phyloP scores from a whole-genome alignment of 2,888 invertebrate species.

The Drosophila parthenogenetica region DNA sequence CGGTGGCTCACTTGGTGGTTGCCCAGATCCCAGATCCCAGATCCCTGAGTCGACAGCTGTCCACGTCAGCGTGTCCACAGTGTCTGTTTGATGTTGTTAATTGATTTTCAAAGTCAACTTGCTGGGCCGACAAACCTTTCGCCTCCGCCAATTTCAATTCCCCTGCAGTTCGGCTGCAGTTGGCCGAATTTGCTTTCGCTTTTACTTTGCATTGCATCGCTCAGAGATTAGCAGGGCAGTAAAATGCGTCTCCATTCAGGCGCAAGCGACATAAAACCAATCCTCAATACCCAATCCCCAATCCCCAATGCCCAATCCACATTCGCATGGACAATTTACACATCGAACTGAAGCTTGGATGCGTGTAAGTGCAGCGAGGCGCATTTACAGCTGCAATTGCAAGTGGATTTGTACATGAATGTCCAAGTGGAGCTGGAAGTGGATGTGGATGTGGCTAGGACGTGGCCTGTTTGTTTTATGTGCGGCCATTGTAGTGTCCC shows the following conservation, averaged over 20 bases:
- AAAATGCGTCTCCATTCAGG: slow-evolving; percentile 75
- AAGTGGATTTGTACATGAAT: slow-evolving; percentile 61
- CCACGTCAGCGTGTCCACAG: slow-evolving; percentile 66
- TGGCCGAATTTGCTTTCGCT: slow-evolving; percentile 61
- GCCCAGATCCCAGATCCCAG: background rate
- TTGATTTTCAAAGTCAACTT: slow-evolving; percentile 85
- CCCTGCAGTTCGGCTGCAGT: background rate
- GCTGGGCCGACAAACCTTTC: slow-evolving; percentile 43
- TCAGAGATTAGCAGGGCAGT: slow-evolving; percentile 76
- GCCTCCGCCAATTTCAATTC: background rate
- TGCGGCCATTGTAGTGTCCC: slow-evolving; percentile 72
- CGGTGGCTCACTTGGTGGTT: slow-evolving; percentile 17
- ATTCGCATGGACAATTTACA: slow-evolving; percentile 58
- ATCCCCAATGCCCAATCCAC: slow-evolving; percentile 39
- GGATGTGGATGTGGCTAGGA: slow-evolving; percentile 55
- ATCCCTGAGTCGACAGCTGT: slow-evolving; percentile 63
- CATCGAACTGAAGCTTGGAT: slow-evolving; percentile 47
- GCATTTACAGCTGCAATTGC: slow-evolving; percentile 77
- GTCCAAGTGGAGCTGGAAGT: slow-evolving; percentile 43
- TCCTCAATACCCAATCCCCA: slow-evolving; percentile 39
- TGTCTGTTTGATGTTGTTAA: slow-evolving; percentile 85
- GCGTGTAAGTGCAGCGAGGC: slow-evolving; percentile 78
- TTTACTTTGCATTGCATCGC: slow-evolving; percentile 54
- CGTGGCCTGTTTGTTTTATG: slow-evolving; percentile 77
- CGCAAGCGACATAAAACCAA: slow-evolving; percentile 82